These are phyloP conservation scores for Lepus europaeus DNA, from an alignment of 2,113 vertebrate species.

Conservation along the genomic window DNA sequence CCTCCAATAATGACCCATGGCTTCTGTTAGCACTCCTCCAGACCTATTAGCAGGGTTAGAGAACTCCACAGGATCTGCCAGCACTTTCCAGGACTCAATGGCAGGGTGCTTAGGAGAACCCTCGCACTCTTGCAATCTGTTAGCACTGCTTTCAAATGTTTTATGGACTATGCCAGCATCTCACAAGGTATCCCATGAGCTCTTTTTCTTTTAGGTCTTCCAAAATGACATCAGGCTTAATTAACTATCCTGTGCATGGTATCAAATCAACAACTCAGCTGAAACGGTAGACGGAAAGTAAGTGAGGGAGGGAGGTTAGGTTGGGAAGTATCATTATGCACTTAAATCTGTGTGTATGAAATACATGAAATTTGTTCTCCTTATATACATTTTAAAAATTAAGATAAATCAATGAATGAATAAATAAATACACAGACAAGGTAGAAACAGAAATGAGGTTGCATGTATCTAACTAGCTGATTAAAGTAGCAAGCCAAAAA, in stretches of 20 bases:
- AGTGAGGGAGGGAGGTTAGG: no score
- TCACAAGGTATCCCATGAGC: not conserved
- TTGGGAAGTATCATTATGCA: no score
- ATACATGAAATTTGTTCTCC: no score
- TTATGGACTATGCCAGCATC: not conserved
- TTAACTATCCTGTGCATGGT: not conserved
- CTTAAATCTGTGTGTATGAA: no score
- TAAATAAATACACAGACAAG: no score
- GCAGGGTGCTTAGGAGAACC: not conserved
- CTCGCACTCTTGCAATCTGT: not conserved
- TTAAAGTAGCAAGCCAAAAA: not conserved
- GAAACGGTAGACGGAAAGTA: no score
- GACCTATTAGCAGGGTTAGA: not conserved
- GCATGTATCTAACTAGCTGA: not conserved
- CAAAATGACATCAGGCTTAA: not conserved
- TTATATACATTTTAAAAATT: no score
- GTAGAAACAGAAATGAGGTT: not conserved
- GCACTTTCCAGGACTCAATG: not conserved
- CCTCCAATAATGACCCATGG: no score
- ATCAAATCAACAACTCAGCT: not conserved
- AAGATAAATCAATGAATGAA: no score
- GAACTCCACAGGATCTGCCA: not conserved
- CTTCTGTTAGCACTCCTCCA: not conserved
- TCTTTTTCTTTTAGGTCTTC: not conserved
- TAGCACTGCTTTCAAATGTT: not conserved